These are phyloP conservation scores for Drosophila pseudoobscura DNA, from an alignment of 1,140 invertebrate genomes.

Conservation along the genomic window DNA sequence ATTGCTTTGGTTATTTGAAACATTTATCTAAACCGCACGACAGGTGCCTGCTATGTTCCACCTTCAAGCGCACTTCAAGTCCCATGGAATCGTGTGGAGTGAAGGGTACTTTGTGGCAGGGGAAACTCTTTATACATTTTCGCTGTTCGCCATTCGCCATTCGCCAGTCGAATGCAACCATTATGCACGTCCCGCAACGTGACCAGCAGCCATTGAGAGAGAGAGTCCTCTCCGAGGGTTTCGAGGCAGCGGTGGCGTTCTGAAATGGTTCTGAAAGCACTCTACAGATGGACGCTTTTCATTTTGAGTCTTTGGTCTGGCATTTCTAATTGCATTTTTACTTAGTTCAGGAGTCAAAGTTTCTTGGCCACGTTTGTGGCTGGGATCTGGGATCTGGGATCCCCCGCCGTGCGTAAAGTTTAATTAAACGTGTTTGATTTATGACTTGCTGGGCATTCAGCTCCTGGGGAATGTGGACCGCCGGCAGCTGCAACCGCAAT, in stretches of 20 bases:
- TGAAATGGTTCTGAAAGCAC: too few species aligned
- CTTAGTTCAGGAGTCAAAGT: slow-evolving; percentile 62
- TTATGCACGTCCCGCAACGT: slow-evolving; percentile 63
- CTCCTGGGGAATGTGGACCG: slow-evolving; percentile 9
- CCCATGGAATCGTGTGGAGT: slow-evolving; percentile 2
- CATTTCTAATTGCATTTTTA: slow-evolving; percentile 79
- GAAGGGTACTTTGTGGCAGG: slow-evolving; percentile 23
- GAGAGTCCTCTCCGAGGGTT: too few species aligned
- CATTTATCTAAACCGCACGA: slow-evolving; percentile 9
- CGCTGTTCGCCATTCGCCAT: slow-evolving; percentile 12
- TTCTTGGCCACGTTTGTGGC: slow-evolving; percentile 21
- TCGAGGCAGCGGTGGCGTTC: too few species aligned
- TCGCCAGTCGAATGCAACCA: slow-evolving; percentile 26
- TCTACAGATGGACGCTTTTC: slow-evolving; percentile 46
- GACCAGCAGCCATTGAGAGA: slow-evolving; percentile 16
- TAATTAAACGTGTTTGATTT: slow-evolving; percentile 81
- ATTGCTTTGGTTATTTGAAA: slow-evolving; percentile 8
- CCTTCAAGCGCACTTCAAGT: slow-evolving; percentile 4
- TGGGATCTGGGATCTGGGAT: too few species aligned
- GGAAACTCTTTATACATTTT: slow-evolving; percentile 15
- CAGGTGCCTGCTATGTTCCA: slow-evolving; percentile 29
- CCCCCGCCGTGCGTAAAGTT: slow-evolving; percentile 59
- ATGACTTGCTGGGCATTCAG: slow-evolving; percentile 56
- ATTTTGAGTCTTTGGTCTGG: slow-evolving; percentile 41
- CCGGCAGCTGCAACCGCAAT: slow-evolving; percentile 62